phyloP scores from a whole-genome alignment of 2,797 vertebrate genomes.

The Pelodytes ibericus region DNA sequence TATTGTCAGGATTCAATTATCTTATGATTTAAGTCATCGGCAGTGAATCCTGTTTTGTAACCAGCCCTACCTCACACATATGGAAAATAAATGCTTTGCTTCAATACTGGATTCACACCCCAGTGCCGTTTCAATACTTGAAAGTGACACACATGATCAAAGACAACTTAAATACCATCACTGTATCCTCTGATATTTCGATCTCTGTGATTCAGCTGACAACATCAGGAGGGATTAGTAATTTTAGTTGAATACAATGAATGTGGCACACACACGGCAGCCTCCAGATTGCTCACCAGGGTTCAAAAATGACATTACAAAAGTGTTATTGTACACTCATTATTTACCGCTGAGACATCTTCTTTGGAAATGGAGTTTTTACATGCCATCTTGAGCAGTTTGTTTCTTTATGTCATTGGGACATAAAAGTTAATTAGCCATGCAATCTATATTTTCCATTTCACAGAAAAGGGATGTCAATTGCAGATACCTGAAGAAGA shows the following conservation, averaged over 20 bases:
- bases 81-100: not conserved
- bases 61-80: not conserved
- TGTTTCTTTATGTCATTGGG: not conserved
- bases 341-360: constrained; percentile 5
- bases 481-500: too few relatives aligned
- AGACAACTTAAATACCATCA: constrained; percentile 64
- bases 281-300: constrained; percentile 22
- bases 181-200: constrained; percentile 62
- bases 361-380: not conserved
- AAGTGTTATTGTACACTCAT: constrained; percentile 10
- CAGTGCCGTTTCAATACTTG: constrained; percentile 62
- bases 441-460: not conserved
- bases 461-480: too few relatives aligned
- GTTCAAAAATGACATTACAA: constrained; percentile 27
- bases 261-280: constrained; percentile 57
- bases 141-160: constrained; percentile 68
- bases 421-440: not conserved
- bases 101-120: constrained; percentile 63
- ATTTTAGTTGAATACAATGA: constrained; percentile 63
- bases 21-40: not conserved
- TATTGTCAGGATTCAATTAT: not conserved
- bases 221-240: constrained; percentile 68
- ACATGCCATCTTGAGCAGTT: not conserved
- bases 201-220: constrained; percentile 67
- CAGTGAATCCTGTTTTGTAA: not conserved